phyloP scores from a whole-genome alignment of 2,888 invertebrate genomes.

The Tiphia femorata region DNA sequence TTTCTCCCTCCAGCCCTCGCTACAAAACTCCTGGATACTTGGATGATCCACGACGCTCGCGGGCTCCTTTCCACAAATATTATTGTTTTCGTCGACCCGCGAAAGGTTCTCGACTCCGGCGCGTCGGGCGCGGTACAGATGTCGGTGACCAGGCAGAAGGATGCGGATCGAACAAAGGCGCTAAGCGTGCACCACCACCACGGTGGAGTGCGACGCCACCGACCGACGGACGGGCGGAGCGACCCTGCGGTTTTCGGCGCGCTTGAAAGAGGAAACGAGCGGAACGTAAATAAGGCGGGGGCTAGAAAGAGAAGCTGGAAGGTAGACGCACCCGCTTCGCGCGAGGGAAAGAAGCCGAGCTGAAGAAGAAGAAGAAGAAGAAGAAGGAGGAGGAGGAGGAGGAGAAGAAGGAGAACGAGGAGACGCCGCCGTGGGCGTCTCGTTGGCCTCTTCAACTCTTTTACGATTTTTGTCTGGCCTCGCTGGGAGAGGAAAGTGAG shows the following conservation, averaged over 20 bases:
- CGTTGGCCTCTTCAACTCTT: conserved; percentile 44
- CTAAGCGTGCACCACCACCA: conserved; percentile 1
- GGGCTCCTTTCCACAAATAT: not conserved
- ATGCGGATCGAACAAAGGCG: conserved; percentile 17
- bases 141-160: conserved; percentile 22
- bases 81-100: no score
- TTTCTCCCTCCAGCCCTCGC: not conserved
- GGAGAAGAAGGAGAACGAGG: conserved; percentile 18
- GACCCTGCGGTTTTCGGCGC: not conserved
- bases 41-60: not conserved
- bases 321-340: no score
- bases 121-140: conserved; percentile 4
- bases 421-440: conserved; percentile 50
- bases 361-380: conserved; percentile 13
- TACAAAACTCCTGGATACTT: conserved; percentile 1
- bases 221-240: not conserved
- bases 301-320: not conserved
- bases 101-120: conserved; percentile 8
- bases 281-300: not conserved
- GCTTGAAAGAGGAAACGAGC: conserved; percentile 6
- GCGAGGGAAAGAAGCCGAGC: not conserved
- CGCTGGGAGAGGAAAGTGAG: conserved; percentile 3
- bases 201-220: not conserved
- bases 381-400: not conserved
- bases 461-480: conserved; percentile 61